Base-by-base conservation (phyloP, 2,797 vertebrate species). In the Craterocephalus amniculus region DNA sequence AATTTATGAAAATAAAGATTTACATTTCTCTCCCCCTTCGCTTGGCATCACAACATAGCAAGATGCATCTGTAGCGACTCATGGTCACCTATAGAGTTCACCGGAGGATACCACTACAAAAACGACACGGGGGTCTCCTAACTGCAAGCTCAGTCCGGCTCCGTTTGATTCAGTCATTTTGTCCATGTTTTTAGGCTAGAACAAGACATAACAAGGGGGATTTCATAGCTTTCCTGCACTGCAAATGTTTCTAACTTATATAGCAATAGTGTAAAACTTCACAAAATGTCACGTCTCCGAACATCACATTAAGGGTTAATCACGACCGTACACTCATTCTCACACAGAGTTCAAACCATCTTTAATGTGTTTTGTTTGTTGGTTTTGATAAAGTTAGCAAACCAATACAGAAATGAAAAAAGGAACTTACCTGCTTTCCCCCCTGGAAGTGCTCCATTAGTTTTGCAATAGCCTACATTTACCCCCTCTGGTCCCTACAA, bases 1-100 rank as follows among this genome's bases (percentile, higher is more conserved):
- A n/a, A n/a, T n/a, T n/a, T n/a, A n/a, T n/a, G n/a, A n/a, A n/a
- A n/a, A 68, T 63, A 76, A 74, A 77, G 70, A 82, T 63, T 67
- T 66, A 58, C 64, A 65, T 71, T 70, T 59, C 62, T 56, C 61
- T 83, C 69, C 83, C n/a, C n/a, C n/a, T n/a, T n/a, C n/a, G 78
- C 79, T 72, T 57, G 66, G 79, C 76, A 77, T 63, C 80, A 92
- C 72, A 89, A 90, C 86, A 90, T n/a, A 74, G 68, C 79, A 84
- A 74, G 83, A 85, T 74, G 86, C 88, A 81, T 89, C 85, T 78
- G 83, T 90, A 84, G 83, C 77, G 80, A 85, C 87, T 87, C 88
- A 65, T 86, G 89, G 85, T 83, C 87, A 90, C 77, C 73, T 83
- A 85, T 80, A 89, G 88, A 91, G 91, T 94, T 92, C 90, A 92